phyloP scores from a whole-genome alignment of 2,797 vertebrate species.

The Melopsittacus undulatus region DNA sequence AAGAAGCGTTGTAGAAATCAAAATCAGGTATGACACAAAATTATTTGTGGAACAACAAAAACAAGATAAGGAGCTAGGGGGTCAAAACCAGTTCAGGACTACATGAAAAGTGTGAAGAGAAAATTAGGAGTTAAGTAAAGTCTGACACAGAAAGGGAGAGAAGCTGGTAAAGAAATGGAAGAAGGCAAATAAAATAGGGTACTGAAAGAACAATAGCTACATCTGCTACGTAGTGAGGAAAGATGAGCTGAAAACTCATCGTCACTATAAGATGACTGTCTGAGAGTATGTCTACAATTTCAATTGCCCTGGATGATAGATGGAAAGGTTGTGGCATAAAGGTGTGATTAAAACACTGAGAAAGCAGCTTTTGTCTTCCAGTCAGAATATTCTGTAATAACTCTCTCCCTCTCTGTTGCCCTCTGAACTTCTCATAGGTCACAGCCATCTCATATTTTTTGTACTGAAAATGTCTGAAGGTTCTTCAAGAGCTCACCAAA shows the following conservation, averaged over 20 bases:
- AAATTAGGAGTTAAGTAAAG: neutral
- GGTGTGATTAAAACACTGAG: neutral
- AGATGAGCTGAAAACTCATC: neutral
- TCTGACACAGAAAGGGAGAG: neutral
- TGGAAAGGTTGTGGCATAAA: neutral
- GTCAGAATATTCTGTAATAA: neutral
- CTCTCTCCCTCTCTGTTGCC: neutral
- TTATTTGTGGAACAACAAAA: neutral
- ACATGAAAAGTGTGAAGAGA: neutral
- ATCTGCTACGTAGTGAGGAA: neutral
- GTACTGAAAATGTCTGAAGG: neutral
- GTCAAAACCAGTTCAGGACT: neutral
- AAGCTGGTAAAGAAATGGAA: neutral
- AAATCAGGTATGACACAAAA: neutral
- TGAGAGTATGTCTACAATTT: neutral
- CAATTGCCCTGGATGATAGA: neutral
- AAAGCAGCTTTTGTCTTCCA: neutral
- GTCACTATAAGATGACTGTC: neutral
- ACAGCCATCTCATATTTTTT: neutral
- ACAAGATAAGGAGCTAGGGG: neutral
- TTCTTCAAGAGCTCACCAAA: neutral
- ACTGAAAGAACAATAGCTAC: neutral
- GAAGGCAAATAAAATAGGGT: neutral
- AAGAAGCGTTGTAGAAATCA: neutral
- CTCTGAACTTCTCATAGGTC: neutral